Evolutionary conservation across 2,888 invertebrate species (phyloP).

Genomic region (Carabus problematicus): DNA sequence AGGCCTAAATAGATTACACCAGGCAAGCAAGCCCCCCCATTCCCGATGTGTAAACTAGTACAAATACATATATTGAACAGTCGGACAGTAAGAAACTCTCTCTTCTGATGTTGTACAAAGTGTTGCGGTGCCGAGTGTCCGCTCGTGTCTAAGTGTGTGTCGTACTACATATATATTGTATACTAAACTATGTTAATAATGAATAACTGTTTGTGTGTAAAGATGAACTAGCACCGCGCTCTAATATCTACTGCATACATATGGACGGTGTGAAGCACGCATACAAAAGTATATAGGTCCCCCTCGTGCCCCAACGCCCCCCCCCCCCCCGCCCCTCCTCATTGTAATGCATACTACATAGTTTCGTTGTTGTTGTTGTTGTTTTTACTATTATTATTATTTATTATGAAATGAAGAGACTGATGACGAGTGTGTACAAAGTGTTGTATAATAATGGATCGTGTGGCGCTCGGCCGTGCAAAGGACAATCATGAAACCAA

Average conservation of each 20-base stretch:
- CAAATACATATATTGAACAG: constrained; percentile 16
- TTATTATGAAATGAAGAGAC: too few species aligned
- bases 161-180: not conserved
- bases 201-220: constrained; percentile 30
- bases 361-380: too few species aligned
- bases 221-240: not conserved
- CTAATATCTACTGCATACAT: not conserved
- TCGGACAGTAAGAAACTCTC: not conserved
- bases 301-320: not conserved
- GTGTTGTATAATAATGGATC: too few species aligned
- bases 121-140: not conserved
- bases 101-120: constrained; percentile 22
- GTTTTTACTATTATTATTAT: too few species aligned
- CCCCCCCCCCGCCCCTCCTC: not conserved
- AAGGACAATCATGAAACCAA: constrained; percentile 25
- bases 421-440: too few species aligned
- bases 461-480: not conserved
- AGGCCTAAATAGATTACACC: constrained; percentile 3
- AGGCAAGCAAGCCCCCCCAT: not conserved
- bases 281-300: not conserved
- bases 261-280: constrained; percentile 6
- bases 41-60: constrained; percentile 1
- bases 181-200: too few species aligned
- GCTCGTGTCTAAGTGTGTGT: too few species aligned
- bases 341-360: constrained; percentile 5